These are phyloP conservation scores for Grapholita molesta DNA, from an alignment of 1,140 invertebrate species.

Conservation along the genomic window DNA sequence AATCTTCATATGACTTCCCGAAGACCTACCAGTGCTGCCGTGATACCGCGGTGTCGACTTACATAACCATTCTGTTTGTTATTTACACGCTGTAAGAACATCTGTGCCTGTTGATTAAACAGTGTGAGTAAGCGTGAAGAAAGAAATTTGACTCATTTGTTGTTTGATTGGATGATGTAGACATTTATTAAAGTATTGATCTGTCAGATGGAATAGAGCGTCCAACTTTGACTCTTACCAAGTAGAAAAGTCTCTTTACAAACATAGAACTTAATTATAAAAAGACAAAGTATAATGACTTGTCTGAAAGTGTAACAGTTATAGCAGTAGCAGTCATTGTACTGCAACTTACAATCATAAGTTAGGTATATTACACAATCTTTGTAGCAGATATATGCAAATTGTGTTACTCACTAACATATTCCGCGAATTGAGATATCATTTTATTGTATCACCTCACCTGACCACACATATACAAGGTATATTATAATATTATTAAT, in stretches of 20 bases:
- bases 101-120: slow-evolving; percentile 33
- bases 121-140: slow-evolving; percentile 18
- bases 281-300: too few species aligned
- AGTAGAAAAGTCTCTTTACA: too few species aligned
- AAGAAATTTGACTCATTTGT: slow-evolving; percentile 16
- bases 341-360: too few species aligned
- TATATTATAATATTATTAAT: not conserved
- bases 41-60: slow-evolving; percentile 65
- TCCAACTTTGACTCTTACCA: too few species aligned
- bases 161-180: not conserved
- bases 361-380: too few species aligned
- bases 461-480: not conserved
- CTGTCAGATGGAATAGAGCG: too few species aligned
- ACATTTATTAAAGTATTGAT: not conserved
- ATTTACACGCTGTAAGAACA: slow-evolving; percentile 26
- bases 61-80: slow-evolving; percentile 58
- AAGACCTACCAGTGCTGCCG: slow-evolving; percentile 57
- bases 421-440: not conserved
- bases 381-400: not conserved
- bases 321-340: too few species aligned
- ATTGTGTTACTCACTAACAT: not conserved
- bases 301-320: too few species aligned
- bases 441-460: slow-evolving; percentile 4
- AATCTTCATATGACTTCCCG: slow-evolving; percentile 73
- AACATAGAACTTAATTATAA: too few species aligned